phyloP scores from a whole-genome alignment of 1,140 invertebrate genomes.

The Drosophila erecta region DNA sequence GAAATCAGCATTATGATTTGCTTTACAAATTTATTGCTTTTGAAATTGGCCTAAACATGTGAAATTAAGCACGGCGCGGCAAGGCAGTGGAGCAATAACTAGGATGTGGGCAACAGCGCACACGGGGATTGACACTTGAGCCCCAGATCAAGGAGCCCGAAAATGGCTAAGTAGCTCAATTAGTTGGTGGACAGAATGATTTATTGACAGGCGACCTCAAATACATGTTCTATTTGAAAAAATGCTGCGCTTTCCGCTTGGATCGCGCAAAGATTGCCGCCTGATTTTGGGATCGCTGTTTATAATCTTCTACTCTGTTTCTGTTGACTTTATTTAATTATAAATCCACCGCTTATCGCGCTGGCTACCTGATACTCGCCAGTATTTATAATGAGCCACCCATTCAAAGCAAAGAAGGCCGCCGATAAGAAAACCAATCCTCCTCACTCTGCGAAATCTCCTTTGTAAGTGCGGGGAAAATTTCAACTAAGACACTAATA shows the following conservation, averaged over 20 bases:
- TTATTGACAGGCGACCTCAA: conserved; percentile 56
- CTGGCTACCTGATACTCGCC: conserved; percentile 57
- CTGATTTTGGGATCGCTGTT: conserved; percentile 1
- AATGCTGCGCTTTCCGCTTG: background rate
- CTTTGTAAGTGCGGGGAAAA: conserved; percentile 17
- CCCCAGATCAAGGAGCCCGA: conserved; percentile 20
- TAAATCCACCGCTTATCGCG: conserved; percentile 52
- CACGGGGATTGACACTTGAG: conserved; percentile 58
- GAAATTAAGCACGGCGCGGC: conserved; percentile 15
- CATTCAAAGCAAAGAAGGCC: conserved; percentile 50
- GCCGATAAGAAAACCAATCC: conserved; percentile 50
- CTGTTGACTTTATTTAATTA: conserved; percentile 52
- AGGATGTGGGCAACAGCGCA: conserved; percentile 62
- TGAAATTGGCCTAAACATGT: conserved; percentile 53
- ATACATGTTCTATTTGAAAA: background rate
- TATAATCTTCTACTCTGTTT: conserved; percentile 5
- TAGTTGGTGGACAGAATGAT: conserved; percentile 38
- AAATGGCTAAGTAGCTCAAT: conserved; percentile 64
- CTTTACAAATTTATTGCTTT: conserved; percentile 74
- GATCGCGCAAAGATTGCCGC: too few relatives aligned
- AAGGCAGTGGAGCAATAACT: conserved; percentile 55
- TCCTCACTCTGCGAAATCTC: conserved; percentile 8
- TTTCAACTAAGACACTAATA: conserved; percentile 24
- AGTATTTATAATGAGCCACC: conserved; percentile 28
- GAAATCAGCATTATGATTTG: conserved; percentile 56